A percentile compares a stretch with the other conserved stretches of the same genome.
Conservation (phyloP, 2,113 vertebrate species). For the Callorhinus ursinus region DNA sequence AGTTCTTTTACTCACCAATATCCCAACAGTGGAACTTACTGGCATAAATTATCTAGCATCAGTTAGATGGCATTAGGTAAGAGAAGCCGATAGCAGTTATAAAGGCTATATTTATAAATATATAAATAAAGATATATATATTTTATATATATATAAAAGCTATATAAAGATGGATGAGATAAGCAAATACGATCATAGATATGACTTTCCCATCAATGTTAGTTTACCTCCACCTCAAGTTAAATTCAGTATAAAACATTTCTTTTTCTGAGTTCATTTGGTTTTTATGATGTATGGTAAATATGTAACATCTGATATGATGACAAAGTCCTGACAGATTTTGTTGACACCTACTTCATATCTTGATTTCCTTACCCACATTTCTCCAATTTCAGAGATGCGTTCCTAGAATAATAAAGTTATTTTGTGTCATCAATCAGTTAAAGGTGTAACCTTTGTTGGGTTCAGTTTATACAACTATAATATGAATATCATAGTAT, state of each 20-base stretch:
- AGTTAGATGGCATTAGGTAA: not conserved
- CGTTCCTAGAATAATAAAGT: not conserved
- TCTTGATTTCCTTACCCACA: not conserved
- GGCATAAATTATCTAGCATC: constrained; percentile 15
- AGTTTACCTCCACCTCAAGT: not conserved
- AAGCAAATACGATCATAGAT: not conserved
- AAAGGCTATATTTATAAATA: not conserved
- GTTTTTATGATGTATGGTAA: not conserved
- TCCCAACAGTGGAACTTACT: constrained; percentile 51
- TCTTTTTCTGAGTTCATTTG: not conserved
- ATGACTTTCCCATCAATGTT: not conserved
- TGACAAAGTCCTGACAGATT: not conserved
- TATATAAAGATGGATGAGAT: not conserved
- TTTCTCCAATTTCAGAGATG: not conserved
- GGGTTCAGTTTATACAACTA: not conserved
- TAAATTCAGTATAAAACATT: not conserved
- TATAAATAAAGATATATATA: too few relatives aligned
- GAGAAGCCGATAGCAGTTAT: not conserved
- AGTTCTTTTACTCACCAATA: constrained; percentile 57
- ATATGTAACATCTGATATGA: not conserved
- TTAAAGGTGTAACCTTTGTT: not conserved
- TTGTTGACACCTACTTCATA: not conserved
- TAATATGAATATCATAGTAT: not conserved
- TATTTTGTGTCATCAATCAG: not conserved
- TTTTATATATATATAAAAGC: not conserved